These are phyloP conservation scores for Damaliscus lunatus DNA, from an alignment of 2,113 vertebrate species.

Conservation along the genomic window DNA sequence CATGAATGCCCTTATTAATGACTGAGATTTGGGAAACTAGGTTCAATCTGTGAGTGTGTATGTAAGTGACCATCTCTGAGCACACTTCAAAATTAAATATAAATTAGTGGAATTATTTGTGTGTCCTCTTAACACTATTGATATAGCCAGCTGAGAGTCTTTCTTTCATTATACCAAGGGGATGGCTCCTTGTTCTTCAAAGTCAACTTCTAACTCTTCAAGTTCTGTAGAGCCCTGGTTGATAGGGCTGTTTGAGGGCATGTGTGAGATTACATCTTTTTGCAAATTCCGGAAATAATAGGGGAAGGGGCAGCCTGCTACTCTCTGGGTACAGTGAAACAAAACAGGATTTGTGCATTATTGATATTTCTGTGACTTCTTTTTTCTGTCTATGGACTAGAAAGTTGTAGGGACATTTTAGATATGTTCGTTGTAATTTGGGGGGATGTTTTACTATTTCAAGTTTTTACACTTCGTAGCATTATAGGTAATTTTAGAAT, in stretches of 20 bases:
- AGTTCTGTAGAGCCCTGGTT: not conserved
- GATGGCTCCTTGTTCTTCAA: not conserved
- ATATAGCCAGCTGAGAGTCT: not conserved
- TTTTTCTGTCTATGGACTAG: not conserved
- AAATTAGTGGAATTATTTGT: not conserved
- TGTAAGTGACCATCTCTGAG: not conserved
- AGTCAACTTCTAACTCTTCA: not conserved
- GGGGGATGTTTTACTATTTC: not conserved
- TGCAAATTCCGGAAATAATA: not conserved
- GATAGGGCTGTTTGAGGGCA: not conserved
- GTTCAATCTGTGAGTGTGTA: not conserved
- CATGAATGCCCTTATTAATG: not conserved
- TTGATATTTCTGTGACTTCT: not conserved
- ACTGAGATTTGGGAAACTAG: not conserved
- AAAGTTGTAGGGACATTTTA: not conserved
- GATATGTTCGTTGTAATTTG: not conserved
- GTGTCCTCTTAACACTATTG: not conserved
- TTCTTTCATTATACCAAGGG: not conserved
- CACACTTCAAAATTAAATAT: not conserved
- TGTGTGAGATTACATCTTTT: not conserved
- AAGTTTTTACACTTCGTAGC: not conserved
- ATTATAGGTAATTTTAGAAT: not conserved
- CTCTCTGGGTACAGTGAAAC: not conserved
- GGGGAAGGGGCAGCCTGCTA: not conserved
- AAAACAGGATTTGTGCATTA: not conserved